phyloP scores from a whole-genome alignment of 2,113 vertebrate species.

The Tetrax tetrax region DNA sequence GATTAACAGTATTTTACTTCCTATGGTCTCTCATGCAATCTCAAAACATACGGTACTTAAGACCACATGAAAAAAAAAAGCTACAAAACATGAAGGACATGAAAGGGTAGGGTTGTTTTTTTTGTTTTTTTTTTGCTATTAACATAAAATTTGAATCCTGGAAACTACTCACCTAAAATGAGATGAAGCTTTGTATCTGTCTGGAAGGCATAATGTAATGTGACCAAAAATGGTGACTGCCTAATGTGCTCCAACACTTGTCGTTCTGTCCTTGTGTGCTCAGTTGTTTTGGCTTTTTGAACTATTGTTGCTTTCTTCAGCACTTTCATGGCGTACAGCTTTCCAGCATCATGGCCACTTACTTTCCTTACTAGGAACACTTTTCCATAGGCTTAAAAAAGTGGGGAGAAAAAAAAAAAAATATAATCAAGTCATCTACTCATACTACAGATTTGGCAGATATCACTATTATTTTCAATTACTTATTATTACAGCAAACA shows the following conservation, averaged over 20 bases:
- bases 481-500: not conserved
- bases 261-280: conserved; percentile 92
- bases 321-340: conserved; percentile 98
- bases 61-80: conserved; percentile 28
- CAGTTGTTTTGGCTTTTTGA: conserved; percentile 96
- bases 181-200: conserved; percentile 98
- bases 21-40: conserved; percentile 6
- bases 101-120: not conserved
- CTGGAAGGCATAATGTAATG: conserved; percentile 97
- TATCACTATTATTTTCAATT: not conserved
- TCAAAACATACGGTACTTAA: not conserved
- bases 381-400: conserved; percentile 90
- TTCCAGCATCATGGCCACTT: conserved; percentile 91
- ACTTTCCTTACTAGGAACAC: conserved; percentile 97
- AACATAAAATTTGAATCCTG: not conserved
- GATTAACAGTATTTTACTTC: conserved; percentile 24
- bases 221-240: conserved; percentile 93
- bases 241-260: conserved; percentile 96
- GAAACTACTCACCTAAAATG: conserved; percentile 86
- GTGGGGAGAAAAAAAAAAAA: not conserved
- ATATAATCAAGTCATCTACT: not conserved
- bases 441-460: not conserved
- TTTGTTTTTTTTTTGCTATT: not conserved
- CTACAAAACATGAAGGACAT: not conserved
- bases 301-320: conserved; percentile 97